Evolutionary conservation across 2,888 invertebrate genomes (phyloP).

Genomic region (Ethmia dodecea): DNA sequence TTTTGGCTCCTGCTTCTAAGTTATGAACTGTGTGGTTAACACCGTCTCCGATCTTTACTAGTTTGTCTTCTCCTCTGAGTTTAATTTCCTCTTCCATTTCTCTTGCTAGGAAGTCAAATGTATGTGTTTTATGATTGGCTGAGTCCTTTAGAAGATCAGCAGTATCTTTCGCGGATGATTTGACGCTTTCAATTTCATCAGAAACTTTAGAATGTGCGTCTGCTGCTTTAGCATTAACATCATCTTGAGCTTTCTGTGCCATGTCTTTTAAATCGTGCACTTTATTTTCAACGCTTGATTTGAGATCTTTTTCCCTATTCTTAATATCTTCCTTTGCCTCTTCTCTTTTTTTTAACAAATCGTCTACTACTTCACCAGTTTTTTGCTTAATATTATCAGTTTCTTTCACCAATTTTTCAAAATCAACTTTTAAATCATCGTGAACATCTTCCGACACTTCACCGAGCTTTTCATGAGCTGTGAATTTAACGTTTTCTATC

Average conservation of each 20-base stretch:
- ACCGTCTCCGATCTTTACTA: constrained; percentile 41
- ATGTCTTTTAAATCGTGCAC: constrained; percentile 38
- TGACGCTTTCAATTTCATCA: constrained; percentile 36
- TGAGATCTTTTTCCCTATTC: constrained; percentile 36
- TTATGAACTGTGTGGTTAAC: constrained; percentile 45
- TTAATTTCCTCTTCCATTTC: constrained; percentile 56
- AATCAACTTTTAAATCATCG: constrained; percentile 41
- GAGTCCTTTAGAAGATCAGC: constrained; percentile 50
- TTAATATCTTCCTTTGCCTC: constrained; percentile 36
- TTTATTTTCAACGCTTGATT: constrained; percentile 33
- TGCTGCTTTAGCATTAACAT: constrained; percentile 31
- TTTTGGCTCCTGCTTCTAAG: constrained; percentile 39
- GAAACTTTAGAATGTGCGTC: constrained; percentile 36
- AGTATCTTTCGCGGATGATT: constrained; percentile 39
- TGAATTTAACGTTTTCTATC: constrained; percentile 62
- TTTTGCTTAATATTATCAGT: constrained; percentile 54
- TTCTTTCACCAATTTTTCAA: constrained; percentile 49
- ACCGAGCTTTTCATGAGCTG: constrained; percentile 53
- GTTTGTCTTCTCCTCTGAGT: constrained; percentile 37
- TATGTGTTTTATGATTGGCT: constrained; percentile 53
- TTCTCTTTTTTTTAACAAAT: constrained; percentile 37
- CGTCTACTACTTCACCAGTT: constrained; percentile 37
- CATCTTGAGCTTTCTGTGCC: constrained; percentile 34
- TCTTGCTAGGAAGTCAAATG: constrained; percentile 52
- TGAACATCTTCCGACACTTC: constrained; percentile 44